Base-by-base conservation (phyloP, 1,140 invertebrate species). In the Glossosoma conforme region DNA sequence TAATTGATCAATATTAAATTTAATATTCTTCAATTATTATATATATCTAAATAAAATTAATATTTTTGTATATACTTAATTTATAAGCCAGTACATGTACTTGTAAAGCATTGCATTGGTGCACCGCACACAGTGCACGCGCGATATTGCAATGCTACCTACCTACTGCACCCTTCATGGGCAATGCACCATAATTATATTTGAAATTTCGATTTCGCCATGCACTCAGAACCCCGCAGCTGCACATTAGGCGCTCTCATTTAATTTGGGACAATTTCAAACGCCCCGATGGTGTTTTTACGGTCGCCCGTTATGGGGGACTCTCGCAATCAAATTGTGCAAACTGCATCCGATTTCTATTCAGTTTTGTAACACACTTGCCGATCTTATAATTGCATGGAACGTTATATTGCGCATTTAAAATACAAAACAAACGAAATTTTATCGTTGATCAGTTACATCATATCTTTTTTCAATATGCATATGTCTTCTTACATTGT, bases 101-200 rank as follows among this genome's bases (percentile, higher is more conserved):
- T 13, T 33, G 15, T 33, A 15, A 33, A 11, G 32, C 11, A 33
- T 11, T 13, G 15, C 32, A 11, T 33, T 33, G 15, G n/a, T n/a
- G n/a, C n/a, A n/a, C n/a, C n/a, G n/a, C n/a, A n/a, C n/a, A n/a
- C n/a, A n/a, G n/a, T n/a, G n/a, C n/a, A n/a, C n/a, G n/a, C n/a
- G n/a, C n/a, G n/a, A n/a, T n/a, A n/a, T n/a, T 40, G 11, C 13
- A 15, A 11, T 40, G 2, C 37, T 11, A 9, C 35, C 17, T 9
- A 9, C 10, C 6, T 21, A 21, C 3, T 44, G 14, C 43, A 15
- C 15, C 18, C 35, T 25, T 18, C 28, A 19, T 22, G 22, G 30
- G 6, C 38, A 32, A 24, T 28, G 45, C 45, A 54, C 10, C 41
- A 18, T 43, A 32, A 54, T 44, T 54, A 22, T 41, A 54, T 54